These are phyloP conservation scores for Lophotriccus pileatus DNA, from an alignment of 2,797 vertebrate genomes.

Conservation along the genomic window DNA sequence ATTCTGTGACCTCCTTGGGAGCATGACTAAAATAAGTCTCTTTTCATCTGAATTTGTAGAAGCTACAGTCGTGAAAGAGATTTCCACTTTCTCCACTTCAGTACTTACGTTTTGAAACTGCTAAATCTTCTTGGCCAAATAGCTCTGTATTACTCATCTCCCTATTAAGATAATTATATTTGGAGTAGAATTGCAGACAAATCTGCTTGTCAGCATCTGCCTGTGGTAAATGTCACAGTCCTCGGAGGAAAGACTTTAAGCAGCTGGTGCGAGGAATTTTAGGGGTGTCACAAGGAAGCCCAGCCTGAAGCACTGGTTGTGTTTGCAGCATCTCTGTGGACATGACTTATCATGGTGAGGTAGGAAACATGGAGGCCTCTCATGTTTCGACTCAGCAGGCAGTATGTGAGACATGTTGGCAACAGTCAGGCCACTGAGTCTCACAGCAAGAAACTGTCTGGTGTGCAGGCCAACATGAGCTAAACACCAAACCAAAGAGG, in stretches of 20 bases:
- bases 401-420: neutral
- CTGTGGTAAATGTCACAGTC: neutral
- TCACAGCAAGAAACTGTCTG: neutral
- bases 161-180: neutral
- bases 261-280: neutral
- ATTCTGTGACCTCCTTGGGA: neutral
- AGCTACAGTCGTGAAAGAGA: neutral
- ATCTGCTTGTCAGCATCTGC: neutral
- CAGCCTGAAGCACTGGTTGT: neutral
- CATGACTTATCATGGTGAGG: fast-evolving
- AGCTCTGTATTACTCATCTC: neutral
- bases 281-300: neutral
- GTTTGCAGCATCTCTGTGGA: neutral
- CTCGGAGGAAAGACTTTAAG: neutral
- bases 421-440: neutral
- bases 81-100: neutral
- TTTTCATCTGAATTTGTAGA: neutral
- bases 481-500: neutral
- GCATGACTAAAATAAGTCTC: neutral
- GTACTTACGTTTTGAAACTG: neutral
- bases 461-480: neutral
- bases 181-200: neutral
- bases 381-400: neutral
- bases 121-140: neutral
- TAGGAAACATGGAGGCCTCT: neutral